A percentile compares a stretch with the other conserved stretches of the same genome.
Evolutionary conservation across 2,888 invertebrate genomes (phyloP).

Genomic region (Xestia xanthographa): DNA sequence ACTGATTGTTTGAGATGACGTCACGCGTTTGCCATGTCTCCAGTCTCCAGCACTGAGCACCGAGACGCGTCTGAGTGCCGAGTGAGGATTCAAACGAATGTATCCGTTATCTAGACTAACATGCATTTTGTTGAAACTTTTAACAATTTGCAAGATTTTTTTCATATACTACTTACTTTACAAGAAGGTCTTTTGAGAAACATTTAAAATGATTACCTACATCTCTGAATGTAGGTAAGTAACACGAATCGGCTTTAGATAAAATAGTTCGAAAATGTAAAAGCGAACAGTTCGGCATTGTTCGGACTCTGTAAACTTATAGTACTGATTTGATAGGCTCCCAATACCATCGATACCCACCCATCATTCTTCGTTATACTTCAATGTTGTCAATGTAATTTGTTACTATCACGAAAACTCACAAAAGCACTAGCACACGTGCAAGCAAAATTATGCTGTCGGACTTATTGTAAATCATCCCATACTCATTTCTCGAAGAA

Average conservation of each 20-base stretch:
- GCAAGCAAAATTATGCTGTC: not conserved
- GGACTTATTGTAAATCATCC: too few relatives aligned
- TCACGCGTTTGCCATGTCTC: constrained; percentile 48
- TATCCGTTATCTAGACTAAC: constrained; percentile 46
- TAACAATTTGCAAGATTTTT: constrained; percentile 12
- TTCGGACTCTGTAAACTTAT: too few relatives aligned
- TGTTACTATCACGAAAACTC: not conserved
- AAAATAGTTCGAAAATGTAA: too few relatives aligned
- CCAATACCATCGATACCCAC: not conserved
- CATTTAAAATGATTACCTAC: not conserved
- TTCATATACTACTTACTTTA: not conserved
- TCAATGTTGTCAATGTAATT: too few relatives aligned
- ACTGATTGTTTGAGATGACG: constrained; percentile 58
- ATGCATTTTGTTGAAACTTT: constrained; percentile 34
- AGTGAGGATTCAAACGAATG: constrained; percentile 48
- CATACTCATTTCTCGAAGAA: not conserved
- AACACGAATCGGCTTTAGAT: too few relatives aligned
- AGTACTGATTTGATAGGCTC: not conserved
- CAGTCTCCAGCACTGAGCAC: constrained; percentile 31
- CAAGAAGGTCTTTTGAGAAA: not conserved
- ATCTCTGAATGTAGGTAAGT: too few relatives aligned
- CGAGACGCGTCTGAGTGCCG: constrained; percentile 53
- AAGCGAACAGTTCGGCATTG: too few relatives aligned
- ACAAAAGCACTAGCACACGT: not conserved
- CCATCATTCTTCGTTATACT: not conserved